Percentiles rank a stretch among this genome's conserved stretches.
Evolutionary conservation across 2,888 invertebrate species (phyloP).

Genomic region (Phragmatobia fuliginosa): DNA sequence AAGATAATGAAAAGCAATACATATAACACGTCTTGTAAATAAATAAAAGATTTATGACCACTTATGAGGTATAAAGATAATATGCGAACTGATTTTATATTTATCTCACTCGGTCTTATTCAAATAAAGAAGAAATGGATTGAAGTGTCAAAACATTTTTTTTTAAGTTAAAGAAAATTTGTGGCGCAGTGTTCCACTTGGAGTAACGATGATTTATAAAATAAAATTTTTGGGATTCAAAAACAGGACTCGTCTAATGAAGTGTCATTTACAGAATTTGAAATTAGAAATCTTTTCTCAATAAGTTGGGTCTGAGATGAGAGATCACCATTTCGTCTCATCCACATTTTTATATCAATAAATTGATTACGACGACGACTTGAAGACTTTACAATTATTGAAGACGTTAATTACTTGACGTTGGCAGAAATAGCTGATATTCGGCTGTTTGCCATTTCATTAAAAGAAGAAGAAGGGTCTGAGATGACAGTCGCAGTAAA

Average conservation of each 20-base stretch:
- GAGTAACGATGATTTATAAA: background rate
- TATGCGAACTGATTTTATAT: background rate
- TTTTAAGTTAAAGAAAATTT: background rate
- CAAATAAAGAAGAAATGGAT: background rate
- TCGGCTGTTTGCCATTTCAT: too few species aligned
- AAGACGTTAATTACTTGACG: too few species aligned
- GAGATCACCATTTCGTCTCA: too few species aligned
- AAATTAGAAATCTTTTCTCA: too few species aligned
- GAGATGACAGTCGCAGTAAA: too few species aligned
- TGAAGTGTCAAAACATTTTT: background rate
- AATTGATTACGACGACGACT: too few species aligned
- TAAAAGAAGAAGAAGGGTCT: too few species aligned
- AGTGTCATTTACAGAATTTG: background rate
- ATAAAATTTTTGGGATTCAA: background rate
- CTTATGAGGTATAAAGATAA: slow-evolving; percentile 14
- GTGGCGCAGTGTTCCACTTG: background rate
- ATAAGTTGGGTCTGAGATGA: too few species aligned
- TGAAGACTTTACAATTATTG: too few species aligned
- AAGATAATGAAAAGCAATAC: slow-evolving; percentile 24
- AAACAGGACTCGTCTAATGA: too few species aligned
- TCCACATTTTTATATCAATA: too few species aligned
- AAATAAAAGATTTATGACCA: slow-evolving; percentile 23
- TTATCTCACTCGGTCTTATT: background rate
- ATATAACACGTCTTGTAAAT: slow-evolving; percentile 8
- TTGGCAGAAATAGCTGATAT: too few species aligned